These are phyloP conservation scores for Gnathonemus echidnorhynchus DNA, from an alignment of 2,113 vertebrate genomes.

Conservation along the genomic window DNA sequence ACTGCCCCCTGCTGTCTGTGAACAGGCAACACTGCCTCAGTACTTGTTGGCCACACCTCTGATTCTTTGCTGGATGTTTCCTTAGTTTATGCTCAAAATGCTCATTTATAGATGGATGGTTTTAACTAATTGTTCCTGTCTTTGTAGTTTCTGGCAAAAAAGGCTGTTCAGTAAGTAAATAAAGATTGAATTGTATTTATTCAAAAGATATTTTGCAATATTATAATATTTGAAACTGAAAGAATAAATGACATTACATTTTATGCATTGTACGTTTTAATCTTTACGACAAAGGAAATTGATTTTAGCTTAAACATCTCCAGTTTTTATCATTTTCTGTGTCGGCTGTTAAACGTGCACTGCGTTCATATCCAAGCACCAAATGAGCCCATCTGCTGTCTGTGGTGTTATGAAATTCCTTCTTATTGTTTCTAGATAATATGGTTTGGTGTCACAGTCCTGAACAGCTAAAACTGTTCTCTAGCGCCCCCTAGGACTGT, in stretches of 20 bases:
- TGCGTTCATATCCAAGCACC: neutral
- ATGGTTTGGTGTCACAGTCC: neutral
- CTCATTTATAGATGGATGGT: neutral
- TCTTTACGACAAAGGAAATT: neutral
- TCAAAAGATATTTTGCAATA: neutral
- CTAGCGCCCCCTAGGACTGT: neutral
- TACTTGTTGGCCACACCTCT: neutral
- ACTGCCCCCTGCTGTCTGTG: neutral
- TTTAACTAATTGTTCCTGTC: neutral
- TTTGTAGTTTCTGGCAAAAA: neutral
- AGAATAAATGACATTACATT: neutral
- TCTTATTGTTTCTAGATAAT: neutral
- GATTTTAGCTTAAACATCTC: neutral
- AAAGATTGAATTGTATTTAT: neutral
- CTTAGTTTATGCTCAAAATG: neutral
- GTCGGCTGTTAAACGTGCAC: neutral
- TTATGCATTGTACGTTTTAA: neutral
- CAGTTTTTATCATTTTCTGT: neutral
- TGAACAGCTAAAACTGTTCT: neutral
- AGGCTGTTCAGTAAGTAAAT: neutral
- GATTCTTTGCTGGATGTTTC: neutral
- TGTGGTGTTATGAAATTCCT: neutral
- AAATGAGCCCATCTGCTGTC: neutral
- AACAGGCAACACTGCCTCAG: neutral
- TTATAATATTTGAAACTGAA: neutral